Conservation (phyloP, 2,888 invertebrate genomes). For the Stegophylla sp. region DNA sequence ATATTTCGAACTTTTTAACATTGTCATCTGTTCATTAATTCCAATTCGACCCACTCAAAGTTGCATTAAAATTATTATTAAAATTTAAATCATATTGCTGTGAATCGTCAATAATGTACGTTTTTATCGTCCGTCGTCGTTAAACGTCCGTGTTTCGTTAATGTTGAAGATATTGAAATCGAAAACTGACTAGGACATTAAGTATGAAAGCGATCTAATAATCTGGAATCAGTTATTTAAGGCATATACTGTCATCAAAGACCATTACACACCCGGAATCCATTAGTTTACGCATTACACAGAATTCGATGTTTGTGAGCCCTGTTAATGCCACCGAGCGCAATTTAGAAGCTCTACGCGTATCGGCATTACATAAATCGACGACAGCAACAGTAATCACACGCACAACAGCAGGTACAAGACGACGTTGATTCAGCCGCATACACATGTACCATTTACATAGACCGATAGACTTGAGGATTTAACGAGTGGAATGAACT, state of each 20-base stretch:
- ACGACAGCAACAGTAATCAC: conserved; percentile 38
- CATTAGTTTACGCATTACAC: conserved; percentile 52
- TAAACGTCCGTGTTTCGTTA: conserved; percentile 29
- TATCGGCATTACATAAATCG: conserved; percentile 46
- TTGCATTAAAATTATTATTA: no score
- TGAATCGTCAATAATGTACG: neutral
- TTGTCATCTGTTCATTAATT: no score
- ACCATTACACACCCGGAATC: conserved; percentile 56
- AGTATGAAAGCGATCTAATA: conserved; percentile 49
- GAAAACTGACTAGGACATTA: conserved; percentile 39
- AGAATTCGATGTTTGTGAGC: conserved; percentile 43
- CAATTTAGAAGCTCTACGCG: conserved; percentile 41
- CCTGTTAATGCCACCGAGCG: conserved; percentile 43
- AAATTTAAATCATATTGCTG: neutral
- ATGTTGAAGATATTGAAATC: conserved; percentile 49
- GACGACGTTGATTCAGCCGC: conserved; percentile 1
- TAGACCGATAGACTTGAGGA: neutral
- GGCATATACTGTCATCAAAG: conserved; percentile 52
- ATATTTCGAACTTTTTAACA: no score
- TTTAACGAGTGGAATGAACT: conserved; percentile 20
- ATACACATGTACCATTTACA: conserved; percentile 2
- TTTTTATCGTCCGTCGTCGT: conserved; percentile 22
- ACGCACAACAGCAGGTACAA: conserved; percentile 35
- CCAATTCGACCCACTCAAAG: no score
- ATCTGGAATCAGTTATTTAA: conserved; percentile 50